These are phyloP conservation scores for Malthinus flaveolus DNA, from an alignment of 2,888 invertebrate species.

Conservation along the genomic window DNA sequence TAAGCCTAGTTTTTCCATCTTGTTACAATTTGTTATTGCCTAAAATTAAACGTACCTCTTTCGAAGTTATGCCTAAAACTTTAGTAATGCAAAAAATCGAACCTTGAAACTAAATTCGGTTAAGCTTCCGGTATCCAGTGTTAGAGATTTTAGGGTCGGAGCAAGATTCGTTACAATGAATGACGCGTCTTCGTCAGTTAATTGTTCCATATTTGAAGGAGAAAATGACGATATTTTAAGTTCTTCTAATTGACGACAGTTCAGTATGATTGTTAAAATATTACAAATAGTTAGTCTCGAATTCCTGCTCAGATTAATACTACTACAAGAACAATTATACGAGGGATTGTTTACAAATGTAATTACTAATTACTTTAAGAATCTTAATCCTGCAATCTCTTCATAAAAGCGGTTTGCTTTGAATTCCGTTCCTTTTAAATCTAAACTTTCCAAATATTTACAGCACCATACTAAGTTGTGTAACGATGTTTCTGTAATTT, in stretches of 20 bases:
- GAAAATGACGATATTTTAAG: slow-evolving; percentile 34
- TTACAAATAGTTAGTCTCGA: slow-evolving; percentile 30
- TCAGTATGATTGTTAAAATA: slow-evolving; percentile 37
- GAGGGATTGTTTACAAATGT: neutral
- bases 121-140: slow-evolving; percentile 35
- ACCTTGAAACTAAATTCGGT: slow-evolving; percentile 37
- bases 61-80: neutral
- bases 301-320: slow-evolving; percentile 37
- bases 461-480: slow-evolving; percentile 34
- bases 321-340: slow-evolving; percentile 27
- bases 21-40: slow-evolving; percentile 36
- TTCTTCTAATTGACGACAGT: slow-evolving; percentile 37
- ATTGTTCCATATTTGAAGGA: slow-evolving; percentile 25
- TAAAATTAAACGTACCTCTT: too few relatives aligned
- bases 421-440: slow-evolving; percentile 37
- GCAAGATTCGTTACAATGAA: slow-evolving; percentile 36
- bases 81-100: too few relatives aligned
- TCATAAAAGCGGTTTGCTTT: slow-evolving; percentile 30
- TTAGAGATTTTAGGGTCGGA: slow-evolving; percentile 32
- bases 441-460: slow-evolving; percentile 33
- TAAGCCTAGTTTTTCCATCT: slow-evolving; percentile 34
- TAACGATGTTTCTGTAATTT: slow-evolving; percentile 30
- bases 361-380: slow-evolving; percentile 28
- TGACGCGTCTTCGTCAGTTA: slow-evolving; percentile 38
- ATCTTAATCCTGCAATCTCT: slow-evolving; percentile 30